Evolutionary conservation across 2,888 invertebrate species (phyloP).

Genomic region (Emesis castigata): DNA sequence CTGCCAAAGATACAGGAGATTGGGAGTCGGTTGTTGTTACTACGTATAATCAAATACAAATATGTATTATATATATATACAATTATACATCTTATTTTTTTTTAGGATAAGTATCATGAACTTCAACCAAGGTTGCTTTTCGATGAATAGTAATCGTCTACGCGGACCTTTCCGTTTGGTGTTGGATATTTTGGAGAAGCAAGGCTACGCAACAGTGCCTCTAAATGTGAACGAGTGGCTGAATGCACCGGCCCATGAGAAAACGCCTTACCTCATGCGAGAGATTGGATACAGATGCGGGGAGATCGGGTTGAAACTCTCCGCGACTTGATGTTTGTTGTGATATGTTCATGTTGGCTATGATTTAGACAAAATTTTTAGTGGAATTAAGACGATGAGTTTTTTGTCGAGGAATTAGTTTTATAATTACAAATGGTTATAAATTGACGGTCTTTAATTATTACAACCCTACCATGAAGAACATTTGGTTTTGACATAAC

Average conservation of each 20-base stretch:
- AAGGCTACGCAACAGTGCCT: conserved; percentile 87
- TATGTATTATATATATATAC: no score
- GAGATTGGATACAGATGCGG: conserved; percentile 84
- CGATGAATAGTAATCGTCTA: conserved; percentile 88
- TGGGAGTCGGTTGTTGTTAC: no score
- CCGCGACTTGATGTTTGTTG: conserved; percentile 72
- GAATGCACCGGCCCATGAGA: conserved; percentile 86
- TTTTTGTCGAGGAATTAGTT: not conserved
- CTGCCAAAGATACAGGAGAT: no score
- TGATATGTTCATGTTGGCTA: not conserved
- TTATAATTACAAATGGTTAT: not conserved
- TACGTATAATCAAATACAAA: no score
- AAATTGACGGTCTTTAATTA: no score
- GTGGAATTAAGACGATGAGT: not conserved
- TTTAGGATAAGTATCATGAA: conserved; percentile 88
- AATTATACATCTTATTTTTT: no score
- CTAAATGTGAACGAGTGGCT: conserved; percentile 87
- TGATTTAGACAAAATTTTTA: conserved; percentile 15
- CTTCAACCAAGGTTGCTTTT: conserved; percentile 86
- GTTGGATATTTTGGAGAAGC: conserved; percentile 87
- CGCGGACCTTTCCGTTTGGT: conserved; percentile 85
- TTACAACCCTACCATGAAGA: no score
- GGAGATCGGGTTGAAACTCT: conserved; percentile 80
- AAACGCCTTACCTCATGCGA: conserved; percentile 90
- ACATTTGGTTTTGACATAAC: no score